Base-by-base conservation (phyloP, 2,113 vertebrate species). In the Scomber colias region DNA sequence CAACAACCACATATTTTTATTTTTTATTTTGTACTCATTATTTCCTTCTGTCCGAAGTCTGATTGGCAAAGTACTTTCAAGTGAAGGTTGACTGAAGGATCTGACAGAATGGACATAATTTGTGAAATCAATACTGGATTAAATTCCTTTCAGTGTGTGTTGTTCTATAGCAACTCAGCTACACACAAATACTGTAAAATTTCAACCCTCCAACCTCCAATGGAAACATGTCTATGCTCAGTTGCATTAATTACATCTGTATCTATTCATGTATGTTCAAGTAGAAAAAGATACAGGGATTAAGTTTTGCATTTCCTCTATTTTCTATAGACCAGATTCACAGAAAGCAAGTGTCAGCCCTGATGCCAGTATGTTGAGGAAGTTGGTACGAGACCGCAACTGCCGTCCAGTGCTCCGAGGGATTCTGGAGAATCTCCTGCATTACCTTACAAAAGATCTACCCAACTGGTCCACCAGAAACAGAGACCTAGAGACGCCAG, bases 341-440 rank as follows among this genome's bases (percentile, higher is more conserved):
- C 14, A 40, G 81, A 85, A 87, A 74, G 45, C 62, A 54, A 87
- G 77, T 84, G 84, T 65, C 56, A 82, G 76, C 53, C 16, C 94
- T 1, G 94, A 96, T 56, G 82, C 74, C 24, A 81, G 89, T 51
- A 74, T 78, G 15, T 87, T 98, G 89, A 97, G 92, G 90, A 97
- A 94, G 92, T 93, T 96, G 82, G 77, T 96, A 45, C 81, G 93
- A 88, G 92, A 92, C 63, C 89, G 91, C 75, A 91, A 84, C 16
- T 92, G 94, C 1, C 67, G 59, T 27, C 91, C 90, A 11, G 96
- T 91, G 0, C 79, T 93, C 40, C 93, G 94, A 59, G 94, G 93
- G 59, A 83, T 98, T 87, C 95, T 99, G 69, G 91, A 95, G 86
- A 96, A 85, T 85, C 95, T 99, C 45, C 92, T 98, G 62, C 84